Conservation (phyloP, 2,888 invertebrate species). For the Standfussiana lucernea region DNA sequence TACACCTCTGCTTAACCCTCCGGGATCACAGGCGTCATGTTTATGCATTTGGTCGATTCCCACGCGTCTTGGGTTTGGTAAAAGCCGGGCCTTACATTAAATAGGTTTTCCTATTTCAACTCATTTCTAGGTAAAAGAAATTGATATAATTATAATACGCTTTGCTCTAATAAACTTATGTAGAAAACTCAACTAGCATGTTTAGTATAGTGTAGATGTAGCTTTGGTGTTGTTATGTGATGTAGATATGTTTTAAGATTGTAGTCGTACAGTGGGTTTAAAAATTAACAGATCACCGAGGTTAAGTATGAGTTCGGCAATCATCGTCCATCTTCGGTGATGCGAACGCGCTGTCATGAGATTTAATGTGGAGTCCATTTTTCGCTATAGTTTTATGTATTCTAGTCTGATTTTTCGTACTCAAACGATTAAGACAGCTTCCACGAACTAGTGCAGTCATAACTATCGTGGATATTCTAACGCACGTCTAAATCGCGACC, state of each 20-base stretch:
- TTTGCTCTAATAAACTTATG: conserved; percentile 4
- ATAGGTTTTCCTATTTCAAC: conserved; percentile 2
- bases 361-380: background rate
- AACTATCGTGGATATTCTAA: background rate
- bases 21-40: background rate
- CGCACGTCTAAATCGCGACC: too few relatives aligned
- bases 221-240: conserved; percentile 41
- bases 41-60: background rate
- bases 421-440: too few relatives aligned
- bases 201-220: conserved; percentile 21
- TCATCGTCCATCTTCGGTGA: background rate
- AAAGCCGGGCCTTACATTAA: background rate
- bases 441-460: background rate
- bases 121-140: conserved; percentile 13
- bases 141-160: background rate
- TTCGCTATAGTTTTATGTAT: too few relatives aligned
- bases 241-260: conserved; percentile 15
- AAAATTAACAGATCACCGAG: too few relatives aligned
- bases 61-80: background rate
- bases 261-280: conserved; percentile 9
- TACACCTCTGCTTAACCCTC: background rate
- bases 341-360: background rate
- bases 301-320: background rate
- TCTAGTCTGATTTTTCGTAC: too few relatives aligned
- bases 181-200: conserved; percentile 27